Conservation (phyloP, 2,797 vertebrate genomes). For the Phaenicophaeus curvirostris region DNA sequence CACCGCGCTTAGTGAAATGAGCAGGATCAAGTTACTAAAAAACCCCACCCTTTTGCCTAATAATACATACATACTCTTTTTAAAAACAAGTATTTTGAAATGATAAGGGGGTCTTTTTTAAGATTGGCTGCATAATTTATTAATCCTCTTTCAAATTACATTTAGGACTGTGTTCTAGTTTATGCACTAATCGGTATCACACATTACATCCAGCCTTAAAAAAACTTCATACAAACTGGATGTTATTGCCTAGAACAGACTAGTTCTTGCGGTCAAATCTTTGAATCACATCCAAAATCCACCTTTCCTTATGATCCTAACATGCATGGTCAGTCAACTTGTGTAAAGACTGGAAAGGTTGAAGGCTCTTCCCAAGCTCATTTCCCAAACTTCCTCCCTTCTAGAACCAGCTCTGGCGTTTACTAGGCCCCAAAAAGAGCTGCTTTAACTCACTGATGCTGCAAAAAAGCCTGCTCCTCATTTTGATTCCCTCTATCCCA, state of each 20-base stretch:
- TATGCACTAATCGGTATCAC: not conserved
- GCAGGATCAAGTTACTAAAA: not conserved
- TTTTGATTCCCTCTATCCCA: too few species aligned
- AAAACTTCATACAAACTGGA: not conserved
- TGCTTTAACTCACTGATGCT: not conserved
- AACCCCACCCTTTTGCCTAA: not conserved
- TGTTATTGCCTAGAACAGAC: not conserved
- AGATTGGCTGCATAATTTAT: not conserved
- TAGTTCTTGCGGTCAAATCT: not conserved
- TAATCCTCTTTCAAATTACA: not conserved
- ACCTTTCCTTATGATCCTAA: not conserved
- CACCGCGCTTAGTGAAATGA: not conserved
- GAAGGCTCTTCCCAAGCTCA: not conserved
- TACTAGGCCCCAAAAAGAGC: not conserved
- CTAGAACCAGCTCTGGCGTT: not conserved
- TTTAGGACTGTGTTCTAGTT: not conserved
- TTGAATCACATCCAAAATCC: not conserved
- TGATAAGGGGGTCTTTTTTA: not conserved
- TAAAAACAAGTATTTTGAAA: not conserved
- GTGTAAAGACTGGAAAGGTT: not conserved
- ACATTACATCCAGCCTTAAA: not conserved
- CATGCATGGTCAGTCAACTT: not conserved
- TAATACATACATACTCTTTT: not conserved
- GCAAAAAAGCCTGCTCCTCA: not conserved
- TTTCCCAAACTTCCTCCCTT: not conserved